A percentile compares a stretch with the other conserved stretches of the same genome.
Evolutionary conservation across 1,140 invertebrate genomes (phyloP).

Genomic region (Dendroctonus ponderosae): DNA sequence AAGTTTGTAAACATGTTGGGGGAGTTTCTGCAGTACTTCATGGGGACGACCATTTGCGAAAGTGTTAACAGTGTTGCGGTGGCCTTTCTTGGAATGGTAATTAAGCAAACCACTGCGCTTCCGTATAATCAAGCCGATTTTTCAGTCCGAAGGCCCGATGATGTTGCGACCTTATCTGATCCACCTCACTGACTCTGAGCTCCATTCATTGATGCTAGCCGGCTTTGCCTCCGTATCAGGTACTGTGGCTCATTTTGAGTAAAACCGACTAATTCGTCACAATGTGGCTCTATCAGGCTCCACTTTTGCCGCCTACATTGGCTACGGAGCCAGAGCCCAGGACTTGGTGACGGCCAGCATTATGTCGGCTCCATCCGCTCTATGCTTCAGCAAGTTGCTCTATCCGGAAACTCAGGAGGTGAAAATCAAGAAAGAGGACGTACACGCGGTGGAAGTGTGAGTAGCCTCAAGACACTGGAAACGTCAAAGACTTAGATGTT

Average conservation of each 20-base stretch:
- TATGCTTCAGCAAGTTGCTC: constrained; percentile 86
- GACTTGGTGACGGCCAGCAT: constrained; percentile 87
- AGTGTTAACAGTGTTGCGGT: constrained; percentile 88
- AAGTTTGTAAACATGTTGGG: constrained; percentile 82
- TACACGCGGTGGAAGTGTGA: constrained; percentile 37
- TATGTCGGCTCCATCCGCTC: constrained; percentile 91
- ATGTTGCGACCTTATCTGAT: constrained; percentile 83
- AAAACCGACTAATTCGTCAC: background rate
- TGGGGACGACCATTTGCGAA: constrained; percentile 89
- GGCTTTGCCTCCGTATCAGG: constrained; percentile 95
- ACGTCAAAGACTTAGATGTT: constrained; percentile 1
- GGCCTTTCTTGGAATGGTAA: constrained; percentile 86
- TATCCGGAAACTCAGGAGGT: constrained; percentile 85
- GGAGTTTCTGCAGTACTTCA: constrained; percentile 66
- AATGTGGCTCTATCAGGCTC: constrained; percentile 58
- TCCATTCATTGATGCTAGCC: constrained; percentile 89
- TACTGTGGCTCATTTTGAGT: constrained; percentile 33
- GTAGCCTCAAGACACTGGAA: background rate
- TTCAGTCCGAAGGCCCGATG: constrained; percentile 84
- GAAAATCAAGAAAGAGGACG: constrained; percentile 62
- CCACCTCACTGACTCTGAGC: constrained; percentile 83
- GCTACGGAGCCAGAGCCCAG: constrained; percentile 80
- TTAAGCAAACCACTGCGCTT: constrained; percentile 8
- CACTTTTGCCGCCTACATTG: constrained; percentile 88
- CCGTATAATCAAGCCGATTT: background rate